A percentile compares a stretch with the other conserved stretches of the same genome.
phyloP scores from a whole-genome alignment of 2,888 invertebrate genomes.

The Lasioglossum marginatum region DNA sequence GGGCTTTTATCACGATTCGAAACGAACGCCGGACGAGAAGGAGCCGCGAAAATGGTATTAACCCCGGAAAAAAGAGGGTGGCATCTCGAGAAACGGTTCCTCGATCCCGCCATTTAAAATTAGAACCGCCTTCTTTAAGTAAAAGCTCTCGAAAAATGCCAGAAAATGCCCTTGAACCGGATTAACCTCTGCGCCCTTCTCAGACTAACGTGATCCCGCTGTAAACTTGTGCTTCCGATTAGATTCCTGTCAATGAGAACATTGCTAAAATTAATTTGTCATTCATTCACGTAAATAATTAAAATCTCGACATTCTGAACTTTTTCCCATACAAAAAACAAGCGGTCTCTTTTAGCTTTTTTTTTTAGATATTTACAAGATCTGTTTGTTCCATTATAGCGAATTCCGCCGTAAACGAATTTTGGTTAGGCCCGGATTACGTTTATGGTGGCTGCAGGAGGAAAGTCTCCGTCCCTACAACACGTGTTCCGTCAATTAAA shows the following conservation, averaged over 20 bases:
- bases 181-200: background rate
- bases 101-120: background rate
- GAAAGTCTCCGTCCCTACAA: no score
- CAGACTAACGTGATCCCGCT: background rate
- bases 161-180: background rate
- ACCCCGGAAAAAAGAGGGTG: conserved; percentile 4
- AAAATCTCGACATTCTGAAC: no score
- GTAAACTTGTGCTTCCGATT: background rate
- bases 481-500: no score
- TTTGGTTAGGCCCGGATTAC: no score
- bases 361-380: no score
- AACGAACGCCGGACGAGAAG: background rate
- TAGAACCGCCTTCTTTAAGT: background rate
- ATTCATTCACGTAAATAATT: no score
- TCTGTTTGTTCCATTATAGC: no score
- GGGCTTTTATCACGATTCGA: conserved; percentile 41
- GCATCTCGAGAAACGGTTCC: background rate
- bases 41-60: conserved; percentile 9
- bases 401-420: no score
- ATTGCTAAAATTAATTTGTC: background rate
- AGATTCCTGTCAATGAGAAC: background rate
- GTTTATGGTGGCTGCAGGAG: no score
- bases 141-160: background rate
- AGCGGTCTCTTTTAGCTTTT: no score
- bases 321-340: no score